A percentile compares a stretch with the other conserved stretches of the same genome.
phyloP scores from a whole-genome alignment of 2,797 vertebrate genomes.

The Coendou prehensilis region DNA sequence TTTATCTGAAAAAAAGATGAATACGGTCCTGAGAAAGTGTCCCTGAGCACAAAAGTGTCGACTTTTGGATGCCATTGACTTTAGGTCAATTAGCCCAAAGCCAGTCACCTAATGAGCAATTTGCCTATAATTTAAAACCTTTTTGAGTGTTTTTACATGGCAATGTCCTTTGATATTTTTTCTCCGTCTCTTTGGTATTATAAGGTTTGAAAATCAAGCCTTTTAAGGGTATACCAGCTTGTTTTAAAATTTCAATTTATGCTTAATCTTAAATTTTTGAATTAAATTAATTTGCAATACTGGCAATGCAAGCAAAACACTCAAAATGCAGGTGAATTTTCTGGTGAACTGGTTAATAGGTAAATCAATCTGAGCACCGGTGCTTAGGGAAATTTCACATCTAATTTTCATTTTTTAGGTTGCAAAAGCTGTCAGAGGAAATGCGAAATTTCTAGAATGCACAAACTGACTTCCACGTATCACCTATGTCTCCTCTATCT shows the following conservation, averaged over 20 bases:
- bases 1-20: constrained; percentile 66
- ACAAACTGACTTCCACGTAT: neutral
- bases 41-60: neutral
- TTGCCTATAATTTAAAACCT: constrained; percentile 36
- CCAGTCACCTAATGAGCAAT: constrained; percentile 52
- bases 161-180: neutral
- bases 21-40: constrained; percentile 12
- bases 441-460: neutral
- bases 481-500: neutral
- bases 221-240: neutral
- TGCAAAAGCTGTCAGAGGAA: neutral
- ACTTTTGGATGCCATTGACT: constrained; percentile 30
- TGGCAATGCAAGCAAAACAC: neutral
- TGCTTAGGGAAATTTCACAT: neutral
- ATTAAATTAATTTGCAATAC: neutral
- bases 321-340: constrained; percentile 30
- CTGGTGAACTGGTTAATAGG: constrained; percentile 1
- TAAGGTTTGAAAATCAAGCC: constrained; percentile 7
- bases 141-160: constrained; percentile 19
- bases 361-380: neutral
- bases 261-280: constrained; percentile 53
- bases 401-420: constrained; percentile 21
- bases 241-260: constrained; percentile 54
- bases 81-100: constrained; percentile 59
- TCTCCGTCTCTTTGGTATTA: neutral